Conservation (phyloP, 2,888 invertebrate genomes). For the Pristionchus entomophagus region DNA sequence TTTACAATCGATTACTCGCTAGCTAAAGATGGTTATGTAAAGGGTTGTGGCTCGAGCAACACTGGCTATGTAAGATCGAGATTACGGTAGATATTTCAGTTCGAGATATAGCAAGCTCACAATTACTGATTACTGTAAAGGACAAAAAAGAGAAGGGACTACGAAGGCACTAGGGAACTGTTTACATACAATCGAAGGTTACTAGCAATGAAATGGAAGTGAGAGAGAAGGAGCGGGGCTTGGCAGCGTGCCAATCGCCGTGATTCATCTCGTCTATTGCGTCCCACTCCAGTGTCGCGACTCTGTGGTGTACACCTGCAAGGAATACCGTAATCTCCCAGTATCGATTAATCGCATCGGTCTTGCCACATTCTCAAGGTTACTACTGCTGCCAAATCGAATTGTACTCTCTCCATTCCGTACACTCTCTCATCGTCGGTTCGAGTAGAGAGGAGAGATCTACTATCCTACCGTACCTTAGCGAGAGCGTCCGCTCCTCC, state of each 20-base stretch:
- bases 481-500: conserved; percentile 98
- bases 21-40: not conserved
- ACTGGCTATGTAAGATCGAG: not conserved
- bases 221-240: not conserved
- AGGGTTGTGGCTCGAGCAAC: not conserved
- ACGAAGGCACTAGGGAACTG: conserved; percentile 27
- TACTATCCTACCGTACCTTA: conserved; percentile 84
- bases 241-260: not conserved
- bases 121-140: no score
- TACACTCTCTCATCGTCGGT: no score
- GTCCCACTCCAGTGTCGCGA: conserved; percentile 36
- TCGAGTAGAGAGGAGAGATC: no score
- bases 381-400: not conserved
- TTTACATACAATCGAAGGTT: conserved; percentile 14
- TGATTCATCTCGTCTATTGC: conserved; percentile 1
- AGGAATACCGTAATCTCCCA: not conserved
- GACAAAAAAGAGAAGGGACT: not conserved
- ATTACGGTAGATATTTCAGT: not conserved
- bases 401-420: no score
- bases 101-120: not conserved
- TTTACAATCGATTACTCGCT: not conserved
- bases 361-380: no score
- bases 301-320: conserved; percentile 41
- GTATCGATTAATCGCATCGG: no score
- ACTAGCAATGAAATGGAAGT: not conserved